Evolutionary conservation across 2,888 invertebrate species (phyloP), one percentile per base, ranked within the genome.

Genomic region (Limnephilus lunatus): DNA sequence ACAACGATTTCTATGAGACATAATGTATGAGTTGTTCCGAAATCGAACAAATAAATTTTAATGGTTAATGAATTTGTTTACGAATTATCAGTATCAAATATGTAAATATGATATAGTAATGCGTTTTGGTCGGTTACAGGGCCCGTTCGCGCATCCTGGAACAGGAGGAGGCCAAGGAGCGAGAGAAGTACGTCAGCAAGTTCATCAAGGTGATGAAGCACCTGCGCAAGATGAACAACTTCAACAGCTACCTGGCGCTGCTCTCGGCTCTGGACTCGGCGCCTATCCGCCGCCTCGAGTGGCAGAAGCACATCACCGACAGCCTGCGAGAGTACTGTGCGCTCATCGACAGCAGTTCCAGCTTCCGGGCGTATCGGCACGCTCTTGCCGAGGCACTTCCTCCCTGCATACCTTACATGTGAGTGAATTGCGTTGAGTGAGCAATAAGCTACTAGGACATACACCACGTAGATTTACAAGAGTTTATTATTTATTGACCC

Each of bases 351-450:
- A 99, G 99, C 94, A 98, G 99, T n/a, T 98, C 98, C 81, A 99
- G 99, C 94, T 99, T 99, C 96, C 97, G 99, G 94, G 98, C 99
- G n/a, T 99, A 99, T 95, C 96, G 99, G 91, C 98, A 98, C 95
- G 99, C 99, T 87, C 96, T 99, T 94, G 98, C 98, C 9, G 99
- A 99, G 95, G 99, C 99, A 9, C 98, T 98, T 95, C 99, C 99
- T 68, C 99, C 99, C 68, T 99, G 99, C 95, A 99, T 99, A 96
- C 99, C 99, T 5, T 99, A 99, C 95, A 99, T 99, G 99, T 99
- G 96, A 97, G 98, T n/a, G n/a, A n/a, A n/a, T n/a, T n/a, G n/a
- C n/a, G n/a, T 90, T n/a, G 14, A 11, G 9, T 48, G 48, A 48
- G 3, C 31, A 12, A 82, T 82, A 82, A 15, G 14, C 30, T 82